Evolutionary conservation across 2,888 invertebrate species (phyloP), one percentile per base, ranked within the genome.

Genomic region (Apotomis betuletana): DNA sequence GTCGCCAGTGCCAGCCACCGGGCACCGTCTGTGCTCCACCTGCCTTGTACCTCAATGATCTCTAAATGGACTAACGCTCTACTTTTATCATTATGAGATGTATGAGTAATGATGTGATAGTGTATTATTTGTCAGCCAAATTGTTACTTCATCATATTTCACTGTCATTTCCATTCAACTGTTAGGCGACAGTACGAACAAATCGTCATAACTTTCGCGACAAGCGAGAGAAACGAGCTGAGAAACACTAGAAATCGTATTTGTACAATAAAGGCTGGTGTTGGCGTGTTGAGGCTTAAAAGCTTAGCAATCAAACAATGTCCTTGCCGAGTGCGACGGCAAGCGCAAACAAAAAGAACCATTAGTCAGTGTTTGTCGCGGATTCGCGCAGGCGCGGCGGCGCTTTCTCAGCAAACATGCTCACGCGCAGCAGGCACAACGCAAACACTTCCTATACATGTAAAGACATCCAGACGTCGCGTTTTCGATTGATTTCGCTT

Each of bases 271-370:
- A 46, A 55, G 5, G 6, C 41, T 36, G 12, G 44, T 70, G 59
- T 64, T 44, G 44, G 27, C 60, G 38, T 55, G 69, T 63, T 38
- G 55, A 15, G 41, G 54, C 60, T 65, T 60, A 60, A 70, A 65
- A 65, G 70, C 65, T 65, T 65, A 65, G 59, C 70, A 65, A 70
- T 70, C 64, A 70, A 13, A 54, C 62, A 58, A 54, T 46, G 59
- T 64, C 70, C 68, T 52, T 54, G 41, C 15, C 10, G 46, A 49
- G 49, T 49, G 8, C 9, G 49, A 3, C 63, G 51, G 63, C 54
- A 64, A 64, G 63, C 13, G 63, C 60, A 69, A 62, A 69, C 69
- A 69, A 69, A 58, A 38, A 36, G 4, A 4, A 1, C 46, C 36
- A 60, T 65, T 57, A 64, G 54, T 54, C 41, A 41, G 41, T 54